Evolutionary conservation across 2,797 vertebrate species (phyloP).

Genomic region (Etheostoma perlongum): DNA sequence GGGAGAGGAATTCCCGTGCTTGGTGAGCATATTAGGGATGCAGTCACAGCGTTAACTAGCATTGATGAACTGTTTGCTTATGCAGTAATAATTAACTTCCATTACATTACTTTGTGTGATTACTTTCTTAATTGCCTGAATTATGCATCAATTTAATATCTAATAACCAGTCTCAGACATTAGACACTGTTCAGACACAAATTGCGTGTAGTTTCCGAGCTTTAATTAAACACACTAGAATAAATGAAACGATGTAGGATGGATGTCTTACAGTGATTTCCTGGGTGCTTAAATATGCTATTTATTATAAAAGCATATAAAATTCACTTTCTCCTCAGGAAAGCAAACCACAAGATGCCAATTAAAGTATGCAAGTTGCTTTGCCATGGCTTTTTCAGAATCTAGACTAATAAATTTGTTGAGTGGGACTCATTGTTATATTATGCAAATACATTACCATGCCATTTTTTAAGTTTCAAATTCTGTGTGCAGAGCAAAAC

Average conservation of each 20-base stretch:
- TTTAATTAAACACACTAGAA: constrained; percentile 99
- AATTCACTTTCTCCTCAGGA: constrained; percentile 95
- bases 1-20: constrained; percentile 93
- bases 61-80: constrained; percentile 99
- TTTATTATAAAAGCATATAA: constrained; percentile 99
- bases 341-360: constrained; percentile 95
- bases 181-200: constrained; percentile 99
- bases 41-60: constrained; percentile 99
- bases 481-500: constrained; percentile 81
- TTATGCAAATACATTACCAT: constrained; percentile 87
- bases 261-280: constrained; percentile 99
- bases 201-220: constrained; percentile 97
- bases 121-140: constrained; percentile 99
- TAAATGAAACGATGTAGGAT: constrained; percentile 99
- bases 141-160: constrained; percentile 99
- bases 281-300: constrained; percentile 99
- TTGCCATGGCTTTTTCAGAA: constrained; percentile 83
- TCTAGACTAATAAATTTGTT: constrained; percentile 88
- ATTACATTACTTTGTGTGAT: constrained; percentile 99
- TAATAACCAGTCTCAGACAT: constrained; percentile 99
- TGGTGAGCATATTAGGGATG: constrained; percentile 98
- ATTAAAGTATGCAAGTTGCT: constrained; percentile 87
- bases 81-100: constrained; percentile 99
- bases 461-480: constrained; percentile 86
- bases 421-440: constrained; percentile 87